These are phyloP conservation scores for Aurelia aurita complex sp. Pacific DNA, from an alignment of 30 jellyfish, hydroid and myxozoan genomes.

Conservation along the genomic window DNA sequence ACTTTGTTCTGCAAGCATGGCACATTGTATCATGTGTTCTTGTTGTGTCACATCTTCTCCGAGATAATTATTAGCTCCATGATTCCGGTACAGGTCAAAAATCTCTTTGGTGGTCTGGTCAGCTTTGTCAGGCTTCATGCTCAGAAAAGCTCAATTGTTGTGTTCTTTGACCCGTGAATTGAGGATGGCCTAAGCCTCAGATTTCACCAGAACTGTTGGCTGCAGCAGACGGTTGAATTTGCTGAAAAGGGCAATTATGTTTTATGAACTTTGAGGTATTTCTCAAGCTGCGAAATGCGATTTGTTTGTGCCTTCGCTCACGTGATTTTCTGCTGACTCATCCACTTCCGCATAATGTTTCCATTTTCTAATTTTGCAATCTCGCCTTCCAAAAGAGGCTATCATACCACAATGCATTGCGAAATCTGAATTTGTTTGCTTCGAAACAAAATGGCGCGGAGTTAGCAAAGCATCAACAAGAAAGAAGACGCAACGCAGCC, in stretches of 20 bases:
- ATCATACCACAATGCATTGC: too few species aligned
- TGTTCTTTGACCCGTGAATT: too few species aligned
- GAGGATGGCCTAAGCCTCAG: not conserved
- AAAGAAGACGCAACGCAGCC: not conserved
- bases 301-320: too few species aligned
- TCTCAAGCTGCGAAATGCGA: too few species aligned
- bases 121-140: constrained; percentile 52
- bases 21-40: constrained; percentile 82
- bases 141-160: not conserved
- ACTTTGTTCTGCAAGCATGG: constrained; percentile 77
- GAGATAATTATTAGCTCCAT: constrained; percentile 58
- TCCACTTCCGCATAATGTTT: too few species aligned
- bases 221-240: not conserved
- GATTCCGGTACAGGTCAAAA: constrained; percentile 41
- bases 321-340: too few species aligned
- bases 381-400: constrained; percentile 12
- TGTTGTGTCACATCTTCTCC: constrained; percentile 68
- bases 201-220: not conserved
- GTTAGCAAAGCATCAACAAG: not conserved
- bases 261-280: not conserved
- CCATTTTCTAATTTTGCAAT: not conserved
- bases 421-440: constrained; percentile 15
- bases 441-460: constrained; percentile 49
- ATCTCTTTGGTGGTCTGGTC: constrained; percentile 18
- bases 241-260: not conserved